Evolutionary conservation across 2,888 invertebrate species (phyloP), one percentile per base, ranked within the genome.

Genomic region (Flexamia atlantica): DNA sequence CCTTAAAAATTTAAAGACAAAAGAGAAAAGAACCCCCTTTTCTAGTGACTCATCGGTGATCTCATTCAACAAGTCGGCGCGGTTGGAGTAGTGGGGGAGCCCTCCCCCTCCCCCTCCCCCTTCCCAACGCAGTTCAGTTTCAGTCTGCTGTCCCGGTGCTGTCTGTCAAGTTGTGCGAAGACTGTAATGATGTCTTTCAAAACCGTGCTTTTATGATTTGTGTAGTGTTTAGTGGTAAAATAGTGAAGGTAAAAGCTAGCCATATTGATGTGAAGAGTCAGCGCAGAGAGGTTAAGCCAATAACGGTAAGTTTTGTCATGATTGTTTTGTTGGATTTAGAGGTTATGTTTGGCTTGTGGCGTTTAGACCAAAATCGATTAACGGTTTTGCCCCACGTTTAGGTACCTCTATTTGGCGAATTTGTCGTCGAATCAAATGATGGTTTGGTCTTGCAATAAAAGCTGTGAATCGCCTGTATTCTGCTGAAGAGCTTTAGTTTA

Each of bases 11-110:
- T 36, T 7, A 36, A 36, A 36, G 36, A 36, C 36, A 36, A 36
- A n/a, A 36, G 36, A 36, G 36, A 9, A 9, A 36, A 36, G 36
- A 36, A 7, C 9, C 36, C 36, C 36, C 64, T 2, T 64, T 64
- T 28, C 28, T 28, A 30, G n/a, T 64, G 64, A 64, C 64, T 64
- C 64, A 64, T 30, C 14, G 64, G 64, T 64, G 64, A 64, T 64
- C 64, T 64, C 64, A 64, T 64, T 64, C 64, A 64, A 64, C 64
- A 64, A 64, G 64, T 64, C 64, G 25, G 64, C 12, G 25, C 53
- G 28, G 30, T 17, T 25, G 4, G 64, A 64, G 28, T 28, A 7
- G 64, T 4, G 28, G 64, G 64, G 53, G 53, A 53, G 23, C 28
- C 64, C 14, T 14, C 64, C 17, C 28, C 30, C 14, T 17, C 4